phyloP scores from a whole-genome alignment of 2,888 invertebrate species.

The Cryptocephalus primarius region DNA sequence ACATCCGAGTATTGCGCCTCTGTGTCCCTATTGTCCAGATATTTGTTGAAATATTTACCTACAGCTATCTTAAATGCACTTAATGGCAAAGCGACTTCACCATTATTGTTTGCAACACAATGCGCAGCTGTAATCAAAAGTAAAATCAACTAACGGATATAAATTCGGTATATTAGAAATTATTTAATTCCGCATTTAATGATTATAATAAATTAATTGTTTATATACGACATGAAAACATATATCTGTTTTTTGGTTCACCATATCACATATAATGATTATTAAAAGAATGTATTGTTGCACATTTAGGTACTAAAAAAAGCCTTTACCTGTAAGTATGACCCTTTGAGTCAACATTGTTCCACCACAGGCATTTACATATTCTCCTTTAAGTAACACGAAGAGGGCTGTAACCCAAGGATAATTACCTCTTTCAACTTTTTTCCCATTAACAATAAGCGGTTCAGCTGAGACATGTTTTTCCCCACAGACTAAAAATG shows the following conservation, averaged over 20 bases:
- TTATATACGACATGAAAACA: too few relatives aligned
- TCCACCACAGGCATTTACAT: conserved; percentile 25
- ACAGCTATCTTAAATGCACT: conserved; percentile 20
- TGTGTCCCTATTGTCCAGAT: conserved; percentile 18
- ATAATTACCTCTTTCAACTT: conserved; percentile 23
- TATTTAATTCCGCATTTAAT: neutral
- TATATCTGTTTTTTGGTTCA: too few relatives aligned
- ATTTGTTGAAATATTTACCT: conserved; percentile 28
- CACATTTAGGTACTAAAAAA: too few relatives aligned
- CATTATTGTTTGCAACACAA: conserved; percentile 21
- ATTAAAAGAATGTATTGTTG: too few relatives aligned
- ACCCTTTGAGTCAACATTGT: conserved; percentile 24
- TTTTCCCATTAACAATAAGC: conserved; percentile 23
- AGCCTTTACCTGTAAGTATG: conserved; percentile 25
- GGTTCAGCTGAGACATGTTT: conserved; percentile 20
- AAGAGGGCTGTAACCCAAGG: conserved; percentile 31
- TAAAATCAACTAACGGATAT: too few relatives aligned
- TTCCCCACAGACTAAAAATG: conserved; percentile 28
- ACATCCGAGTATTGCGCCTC: conserved; percentile 23
- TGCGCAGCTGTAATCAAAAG: conserved; percentile 23
- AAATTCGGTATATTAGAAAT: too few relatives aligned
- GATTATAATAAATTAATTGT: too few relatives aligned
- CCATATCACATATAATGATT: too few relatives aligned
- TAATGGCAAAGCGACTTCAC: conserved; percentile 1
- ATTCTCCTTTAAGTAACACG: conserved; percentile 2